phyloP scores from a whole-genome alignment of 2,888 invertebrate species.

The Cacoxenus indagator region DNA sequence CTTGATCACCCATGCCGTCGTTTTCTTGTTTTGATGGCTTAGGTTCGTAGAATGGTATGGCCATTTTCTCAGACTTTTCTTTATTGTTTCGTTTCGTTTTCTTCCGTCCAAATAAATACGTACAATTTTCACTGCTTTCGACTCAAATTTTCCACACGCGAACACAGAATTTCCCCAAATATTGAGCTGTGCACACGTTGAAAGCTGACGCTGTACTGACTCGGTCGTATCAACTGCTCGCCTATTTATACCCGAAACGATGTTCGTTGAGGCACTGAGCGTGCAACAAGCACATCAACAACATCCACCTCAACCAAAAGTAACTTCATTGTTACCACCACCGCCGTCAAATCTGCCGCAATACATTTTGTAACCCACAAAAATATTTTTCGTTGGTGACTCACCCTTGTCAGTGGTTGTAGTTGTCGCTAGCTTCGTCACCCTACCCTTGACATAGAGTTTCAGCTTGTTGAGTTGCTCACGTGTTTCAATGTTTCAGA shows the following conservation, averaged over 20 bases:
- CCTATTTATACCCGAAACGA: constrained; percentile 59
- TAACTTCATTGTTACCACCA: constrained; percentile 29
- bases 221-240: constrained; percentile 33
- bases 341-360: constrained; percentile 32
- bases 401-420: constrained; percentile 9
- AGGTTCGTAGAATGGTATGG: constrained; percentile 67
- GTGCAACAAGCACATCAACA: constrained; percentile 31
- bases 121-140: neutral
- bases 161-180: neutral
- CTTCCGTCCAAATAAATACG: neutral
- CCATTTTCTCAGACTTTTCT: no score
- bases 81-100: no score
- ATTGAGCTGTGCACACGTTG: constrained; percentile 32
- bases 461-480: constrained; percentile 13
- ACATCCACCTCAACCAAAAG: constrained; percentile 11
- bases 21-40: constrained; percentile 42
- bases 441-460: constrained; percentile 1
- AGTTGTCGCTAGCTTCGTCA: neutral
- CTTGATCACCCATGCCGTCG: constrained; percentile 53
- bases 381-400: constrained; percentile 5
- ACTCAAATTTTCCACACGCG: neutral
- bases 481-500: constrained; percentile 26
- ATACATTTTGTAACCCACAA: constrained; percentile 12
- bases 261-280: constrained; percentile 24
- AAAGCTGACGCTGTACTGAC: constrained; percentile 49